Evolutionary conservation across 2,797 vertebrate genomes (phyloP), one percentile per base, ranked within the genome.

Genomic region (Lagodon rhomboides): DNA sequence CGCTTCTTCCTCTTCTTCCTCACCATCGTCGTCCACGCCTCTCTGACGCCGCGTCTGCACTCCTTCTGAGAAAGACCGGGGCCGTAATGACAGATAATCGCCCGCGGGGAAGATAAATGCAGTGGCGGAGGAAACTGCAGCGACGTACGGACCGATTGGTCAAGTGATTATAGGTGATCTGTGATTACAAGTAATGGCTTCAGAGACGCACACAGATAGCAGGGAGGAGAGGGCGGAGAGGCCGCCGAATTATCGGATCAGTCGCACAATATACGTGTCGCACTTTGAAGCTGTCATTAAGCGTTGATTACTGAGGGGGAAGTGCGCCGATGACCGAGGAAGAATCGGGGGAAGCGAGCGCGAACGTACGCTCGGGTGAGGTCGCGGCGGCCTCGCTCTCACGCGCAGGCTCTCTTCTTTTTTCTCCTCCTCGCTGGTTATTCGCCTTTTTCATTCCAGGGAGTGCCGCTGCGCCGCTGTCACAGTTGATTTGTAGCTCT

Each of bases 11-110:
- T 60, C 75, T 43, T 51, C 20, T 23, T 65, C 59, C 61, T 72
- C 54, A 64, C 54, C 76, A 56, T 58, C 17, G 10, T 9, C 34
- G 34, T 38, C 34, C 34, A 18, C 11, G n/a, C 49, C 68, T 67
- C 49, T 65, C 63, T 49, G 38, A 59, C 44, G 58, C 76, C 53
- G 27, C 25, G 43, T 77, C 75, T 55, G 17, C 46, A 30, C 15
- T 38, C 59, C 47, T 30, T 60, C 58, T 80, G 56, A 50, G 44
- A 84, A 88, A 87, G 83, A 41, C 15, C 49, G 53, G 55, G 53
- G 22, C 70, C 8, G 55, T 90, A 87, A 90, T 90, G 79, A 86
- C 65, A 64, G 82, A 91, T 89, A 85, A 91, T 87, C 70, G 80
- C 46, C 13, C 12, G 41, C 34, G 30, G 47, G 70, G 55, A 80